phyloP scores from a whole-genome alignment of 1,140 invertebrate genomes.

The Phortica variegata region DNA sequence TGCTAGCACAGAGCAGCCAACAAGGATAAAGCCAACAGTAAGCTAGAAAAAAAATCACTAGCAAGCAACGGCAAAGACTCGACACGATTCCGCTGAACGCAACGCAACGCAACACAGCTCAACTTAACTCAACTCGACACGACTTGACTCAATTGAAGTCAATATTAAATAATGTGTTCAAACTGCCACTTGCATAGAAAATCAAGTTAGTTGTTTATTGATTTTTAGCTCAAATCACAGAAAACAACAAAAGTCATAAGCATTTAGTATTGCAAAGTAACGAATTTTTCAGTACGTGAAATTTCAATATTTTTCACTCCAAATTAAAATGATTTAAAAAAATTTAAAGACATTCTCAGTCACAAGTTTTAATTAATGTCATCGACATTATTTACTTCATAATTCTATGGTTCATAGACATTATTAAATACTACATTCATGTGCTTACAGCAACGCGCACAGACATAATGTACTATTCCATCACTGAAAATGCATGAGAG shows the following conservation, averaged over 20 bases:
- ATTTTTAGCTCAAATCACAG: no score
- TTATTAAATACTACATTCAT: no score
- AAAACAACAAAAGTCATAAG: no score
- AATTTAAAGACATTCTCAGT: constrained; percentile 11
- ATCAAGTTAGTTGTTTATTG: no score
- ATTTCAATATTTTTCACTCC: background rate
- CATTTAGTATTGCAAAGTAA: no score
- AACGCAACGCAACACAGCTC: constrained; percentile 2
- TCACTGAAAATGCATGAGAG: no score
- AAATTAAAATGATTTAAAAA: background rate
- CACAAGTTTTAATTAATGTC: constrained; percentile 41
- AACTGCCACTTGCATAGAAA: no score
- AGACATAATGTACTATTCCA: no score
- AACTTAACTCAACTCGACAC: background rate
- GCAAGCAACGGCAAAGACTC: background rate
- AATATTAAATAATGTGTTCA: no score
- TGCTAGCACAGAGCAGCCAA: constrained; percentile 5
- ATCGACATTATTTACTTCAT: constrained; percentile 44
- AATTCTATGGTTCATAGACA: constrained; percentile 22
- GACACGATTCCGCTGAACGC: constrained; percentile 24
- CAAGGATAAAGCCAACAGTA: background rate
- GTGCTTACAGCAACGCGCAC: no score
- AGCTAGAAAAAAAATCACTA: constrained; percentile 15
- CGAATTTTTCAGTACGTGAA: no score
- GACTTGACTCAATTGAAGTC: constrained; percentile 3